Percentiles rank a stretch among this genome's conserved stretches.
phyloP scores from a whole-genome alignment of 2,888 invertebrate genomes.

The Himalopsyche tibetana region DNA sequence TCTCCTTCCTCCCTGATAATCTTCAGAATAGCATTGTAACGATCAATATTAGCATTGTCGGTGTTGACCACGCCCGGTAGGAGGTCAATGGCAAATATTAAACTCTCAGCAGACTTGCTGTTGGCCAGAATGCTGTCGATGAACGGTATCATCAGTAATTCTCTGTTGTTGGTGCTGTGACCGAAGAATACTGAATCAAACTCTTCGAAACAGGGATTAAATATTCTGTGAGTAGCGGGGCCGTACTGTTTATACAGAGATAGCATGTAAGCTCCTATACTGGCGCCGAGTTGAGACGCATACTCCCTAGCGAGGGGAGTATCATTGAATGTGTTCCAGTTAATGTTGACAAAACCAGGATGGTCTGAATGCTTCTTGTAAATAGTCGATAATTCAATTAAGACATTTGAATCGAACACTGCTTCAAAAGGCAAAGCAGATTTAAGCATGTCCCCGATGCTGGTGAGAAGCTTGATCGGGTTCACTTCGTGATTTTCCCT shows the following conservation, averaged over 20 bases:
- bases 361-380: slow-evolving; percentile 46
- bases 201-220: not conserved
- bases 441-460: slow-evolving; percentile 50
- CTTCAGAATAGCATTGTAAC: slow-evolving; percentile 46
- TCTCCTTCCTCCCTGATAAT: slow-evolving; percentile 45
- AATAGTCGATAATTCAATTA: slow-evolving; percentile 29
- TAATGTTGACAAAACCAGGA: slow-evolving; percentile 31
- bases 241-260: not conserved
- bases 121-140: slow-evolving; percentile 44
- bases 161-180: not conserved
- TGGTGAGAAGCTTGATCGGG: slow-evolving; percentile 49
- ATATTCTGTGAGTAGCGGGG: not conserved
- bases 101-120: not conserved
- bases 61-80: slow-evolving; percentile 31
- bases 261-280: not conserved
- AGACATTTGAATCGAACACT: slow-evolving; percentile 41
- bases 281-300: not conserved
- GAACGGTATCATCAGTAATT: slow-evolving; percentile 33
- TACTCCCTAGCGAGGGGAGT: slow-evolving; percentile 1
- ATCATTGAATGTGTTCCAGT: not conserved
- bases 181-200: slow-evolving; percentile 4
- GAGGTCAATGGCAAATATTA: slow-evolving; percentile 49
- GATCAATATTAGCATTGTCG: not conserved
- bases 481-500: slow-evolving; percentile 39
- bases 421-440: slow-evolving; percentile 50